These are phyloP conservation scores for Caenorhabditis brenneri DNA, from an alignment of 1,140 invertebrate species.

Conservation along the genomic window DNA sequence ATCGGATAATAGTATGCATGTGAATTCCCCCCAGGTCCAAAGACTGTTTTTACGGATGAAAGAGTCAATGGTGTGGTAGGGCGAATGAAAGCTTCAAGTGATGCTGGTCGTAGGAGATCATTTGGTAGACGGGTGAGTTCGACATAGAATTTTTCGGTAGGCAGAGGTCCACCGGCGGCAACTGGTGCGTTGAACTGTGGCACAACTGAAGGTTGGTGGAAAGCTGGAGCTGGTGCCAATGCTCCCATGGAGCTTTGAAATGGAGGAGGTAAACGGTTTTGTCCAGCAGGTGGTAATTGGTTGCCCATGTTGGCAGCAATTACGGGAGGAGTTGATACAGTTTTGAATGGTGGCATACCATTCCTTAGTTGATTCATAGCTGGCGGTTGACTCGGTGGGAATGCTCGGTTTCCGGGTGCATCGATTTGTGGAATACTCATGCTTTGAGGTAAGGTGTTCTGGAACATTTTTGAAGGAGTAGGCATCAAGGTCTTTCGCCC, in stretches of 20 bases:
- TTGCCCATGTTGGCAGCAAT: not conserved
- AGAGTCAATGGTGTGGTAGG: slow-evolving; percentile 49
- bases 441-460: not conserved
- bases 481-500: not conserved
- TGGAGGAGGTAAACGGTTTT: not conserved
- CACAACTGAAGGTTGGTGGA: not conserved
- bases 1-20: slow-evolving; percentile 47
- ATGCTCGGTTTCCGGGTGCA: not conserved
- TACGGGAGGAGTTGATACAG: not conserved
- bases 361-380: not conserved
- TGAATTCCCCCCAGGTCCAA: slow-evolving; percentile 43
- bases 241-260: not conserved
- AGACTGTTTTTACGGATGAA: slow-evolving; percentile 49
- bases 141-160: slow-evolving; percentile 38
- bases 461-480: slow-evolving; percentile 72
- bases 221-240: not conserved
- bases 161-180: too few relatives aligned
- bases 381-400: not conserved
- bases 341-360: not conserved
- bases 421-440: not conserved
- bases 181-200: not conserved
- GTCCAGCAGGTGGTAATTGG: not conserved
- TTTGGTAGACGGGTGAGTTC: slow-evolving; percentile 49
- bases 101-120: slow-evolving; percentile 48
- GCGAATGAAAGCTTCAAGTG: slow-evolving; percentile 48